Evolutionary conservation across 2,113 vertebrate species (phyloP).

Genomic region (Psammodynastes pulverulentus): DNA sequence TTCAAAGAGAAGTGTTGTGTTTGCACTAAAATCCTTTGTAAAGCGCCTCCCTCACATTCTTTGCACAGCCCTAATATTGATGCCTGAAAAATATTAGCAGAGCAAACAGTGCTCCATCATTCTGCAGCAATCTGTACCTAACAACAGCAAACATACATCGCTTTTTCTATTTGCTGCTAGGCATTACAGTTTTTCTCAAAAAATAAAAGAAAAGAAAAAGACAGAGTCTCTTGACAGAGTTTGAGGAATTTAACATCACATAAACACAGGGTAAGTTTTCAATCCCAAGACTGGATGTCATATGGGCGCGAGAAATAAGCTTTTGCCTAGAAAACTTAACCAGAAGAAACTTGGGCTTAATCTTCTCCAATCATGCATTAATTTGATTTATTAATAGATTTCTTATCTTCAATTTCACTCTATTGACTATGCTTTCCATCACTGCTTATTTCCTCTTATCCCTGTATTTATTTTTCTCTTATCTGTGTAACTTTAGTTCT

Average conservation of each 20-base stretch:
- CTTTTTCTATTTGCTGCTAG: neutral
- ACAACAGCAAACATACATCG: neutral
- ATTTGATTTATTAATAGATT: neutral
- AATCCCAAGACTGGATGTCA: neutral
- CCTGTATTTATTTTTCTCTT: neutral
- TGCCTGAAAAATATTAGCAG: conserved; percentile 24
- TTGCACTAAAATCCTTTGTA: neutral
- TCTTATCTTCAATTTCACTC: neutral
- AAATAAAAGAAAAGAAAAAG: neutral
- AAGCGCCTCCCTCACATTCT: neutral
- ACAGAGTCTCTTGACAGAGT: neutral
- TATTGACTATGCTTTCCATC: neutral
- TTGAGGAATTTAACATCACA: neutral
- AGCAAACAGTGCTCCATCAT: conserved; percentile 5
- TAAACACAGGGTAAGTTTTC: neutral
- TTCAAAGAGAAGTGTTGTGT: neutral
- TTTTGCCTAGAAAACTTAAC: neutral
- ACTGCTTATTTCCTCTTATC: neutral
- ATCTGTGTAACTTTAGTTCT: neutral
- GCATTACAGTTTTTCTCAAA: neutral
- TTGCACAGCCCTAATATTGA: neutral
- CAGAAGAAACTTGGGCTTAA: neutral
- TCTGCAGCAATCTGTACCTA: conserved; percentile 25
- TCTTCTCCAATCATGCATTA: neutral
- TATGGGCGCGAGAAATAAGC: neutral